These are phyloP conservation scores for Hyposoter dolosus DNA, from an alignment of 2,888 invertebrate genomes.

Conservation along the genomic window DNA sequence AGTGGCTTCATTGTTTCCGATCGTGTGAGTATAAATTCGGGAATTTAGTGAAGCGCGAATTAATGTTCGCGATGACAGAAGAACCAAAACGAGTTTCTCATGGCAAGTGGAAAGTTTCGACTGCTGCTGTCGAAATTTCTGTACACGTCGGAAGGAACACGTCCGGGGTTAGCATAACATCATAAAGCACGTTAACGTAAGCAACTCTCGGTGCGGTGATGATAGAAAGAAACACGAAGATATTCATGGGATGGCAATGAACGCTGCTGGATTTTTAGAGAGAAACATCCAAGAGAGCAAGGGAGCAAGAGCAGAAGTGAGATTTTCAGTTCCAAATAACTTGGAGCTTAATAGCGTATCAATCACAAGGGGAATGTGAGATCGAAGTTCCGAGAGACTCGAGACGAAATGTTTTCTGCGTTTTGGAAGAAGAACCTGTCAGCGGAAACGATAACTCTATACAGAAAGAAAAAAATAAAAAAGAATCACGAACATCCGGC, in stretches of 20 bases:
- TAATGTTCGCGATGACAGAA: constrained; percentile 29
- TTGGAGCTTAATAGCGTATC: constrained; percentile 69
- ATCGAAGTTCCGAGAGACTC: constrained; percentile 46
- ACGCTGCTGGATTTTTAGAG: constrained; percentile 3
- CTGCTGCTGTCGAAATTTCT: constrained; percentile 58
- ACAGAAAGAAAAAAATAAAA: constrained; percentile 66
- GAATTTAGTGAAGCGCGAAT: neutral
- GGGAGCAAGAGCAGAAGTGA: neutral
- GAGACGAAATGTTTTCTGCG: constrained; percentile 34
- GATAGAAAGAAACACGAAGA: constrained; percentile 49
- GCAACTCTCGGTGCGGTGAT: constrained; percentile 68
- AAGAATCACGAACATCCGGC: constrained; percentile 59
- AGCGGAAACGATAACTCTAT: constrained; percentile 48
- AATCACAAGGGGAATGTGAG: constrained; percentile 66
- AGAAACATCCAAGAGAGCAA: neutral
- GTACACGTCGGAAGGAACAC: constrained; percentile 51
- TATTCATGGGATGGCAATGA: constrained; percentile 45
- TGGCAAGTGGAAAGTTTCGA: constrained; percentile 51
- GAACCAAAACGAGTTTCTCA: neutral
- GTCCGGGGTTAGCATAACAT: constrained; percentile 79
- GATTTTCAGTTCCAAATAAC: constrained; percentile 50
- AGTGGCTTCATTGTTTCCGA: neutral
- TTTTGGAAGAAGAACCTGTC: constrained; percentile 37
- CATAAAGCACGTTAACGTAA: constrained; percentile 78
- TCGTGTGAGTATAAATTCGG: neutral